Evolutionary conservation across 2,797 vertebrate genomes (phyloP).

Genomic region (Lepus oiostolus): DNA sequence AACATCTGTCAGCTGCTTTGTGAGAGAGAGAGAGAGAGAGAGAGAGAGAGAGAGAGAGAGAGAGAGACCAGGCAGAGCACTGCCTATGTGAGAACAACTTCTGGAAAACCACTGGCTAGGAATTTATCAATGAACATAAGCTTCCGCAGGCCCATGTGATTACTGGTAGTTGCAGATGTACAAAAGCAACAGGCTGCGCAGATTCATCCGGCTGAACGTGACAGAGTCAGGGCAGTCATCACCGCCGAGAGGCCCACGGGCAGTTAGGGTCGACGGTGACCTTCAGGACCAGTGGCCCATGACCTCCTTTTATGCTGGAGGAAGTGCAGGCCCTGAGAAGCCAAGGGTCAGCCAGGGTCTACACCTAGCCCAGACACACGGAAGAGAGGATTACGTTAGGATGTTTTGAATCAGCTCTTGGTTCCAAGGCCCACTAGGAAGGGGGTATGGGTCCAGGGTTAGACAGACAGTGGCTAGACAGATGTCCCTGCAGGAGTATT

Average conservation of each 20-base stretch:
- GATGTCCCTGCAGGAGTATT: background rate
- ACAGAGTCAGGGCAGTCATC: accelerated
- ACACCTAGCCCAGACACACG: too few relatives aligned
- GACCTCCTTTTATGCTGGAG: background rate
- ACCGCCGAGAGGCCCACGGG: accelerated
- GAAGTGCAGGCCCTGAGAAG: background rate
- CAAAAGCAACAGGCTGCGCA: background rate
- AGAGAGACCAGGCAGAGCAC: background rate
- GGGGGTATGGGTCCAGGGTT: background rate
- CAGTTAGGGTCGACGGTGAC: accelerated
- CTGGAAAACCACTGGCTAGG: background rate
- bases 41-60: background rate
- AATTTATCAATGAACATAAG: background rate
- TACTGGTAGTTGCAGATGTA: background rate
- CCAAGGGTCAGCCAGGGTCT: accelerated
- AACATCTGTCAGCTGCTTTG: background rate
- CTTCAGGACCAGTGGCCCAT: background rate
- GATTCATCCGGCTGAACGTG: background rate
- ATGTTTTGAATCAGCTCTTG: background rate
- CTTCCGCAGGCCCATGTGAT: background rate
- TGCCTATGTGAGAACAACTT: too few relatives aligned
- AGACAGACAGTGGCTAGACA: background rate
- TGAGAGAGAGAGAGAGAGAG: background rate
- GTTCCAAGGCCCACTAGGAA: background rate
- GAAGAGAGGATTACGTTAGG: background rate